A percentile compares a stretch with the other conserved stretches of the same genome.
These are phyloP conservation scores for Thaumetopoea pityocampa DNA, from an alignment of 1,140 invertebrate genomes.

Conservation along the genomic window DNA sequence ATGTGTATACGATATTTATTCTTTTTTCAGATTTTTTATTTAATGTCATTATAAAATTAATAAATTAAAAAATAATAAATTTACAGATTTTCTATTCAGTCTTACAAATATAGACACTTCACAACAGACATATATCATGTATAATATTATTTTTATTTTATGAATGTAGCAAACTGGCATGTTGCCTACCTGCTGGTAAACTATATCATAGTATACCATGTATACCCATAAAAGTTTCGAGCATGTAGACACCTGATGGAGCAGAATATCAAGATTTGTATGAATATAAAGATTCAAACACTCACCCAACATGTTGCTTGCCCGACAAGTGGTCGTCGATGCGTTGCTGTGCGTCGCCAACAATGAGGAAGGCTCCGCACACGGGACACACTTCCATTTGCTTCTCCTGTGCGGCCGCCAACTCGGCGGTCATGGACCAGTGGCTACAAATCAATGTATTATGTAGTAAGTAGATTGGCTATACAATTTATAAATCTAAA, in stretches of 20 bases:
- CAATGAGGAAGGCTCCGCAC: conserved; percentile 98
- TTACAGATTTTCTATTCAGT: no score
- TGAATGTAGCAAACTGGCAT: no score
- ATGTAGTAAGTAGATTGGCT: background rate
- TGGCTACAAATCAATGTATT: conserved; percentile 54
- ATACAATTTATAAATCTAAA: background rate
- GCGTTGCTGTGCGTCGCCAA: conserved; percentile 97
- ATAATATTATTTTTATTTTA: no score
- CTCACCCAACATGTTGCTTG: conserved; percentile 97
- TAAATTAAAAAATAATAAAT: no score
- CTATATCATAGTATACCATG: no score
- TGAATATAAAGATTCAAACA: background rate
- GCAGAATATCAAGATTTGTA: background rate
- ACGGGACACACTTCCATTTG: conserved; percentile 99
- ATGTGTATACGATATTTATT: no score
- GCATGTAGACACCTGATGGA: background rate
- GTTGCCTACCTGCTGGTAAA: no score
- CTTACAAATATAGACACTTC: no score
- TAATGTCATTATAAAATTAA: no score
- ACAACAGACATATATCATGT: no score
- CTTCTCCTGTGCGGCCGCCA: conserved; percentile 93
- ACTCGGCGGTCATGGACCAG: conserved; percentile 82
- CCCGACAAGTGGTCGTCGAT: conserved; percentile 98
- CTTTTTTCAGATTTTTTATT: no score
- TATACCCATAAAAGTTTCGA: no score